Base-by-base conservation (phyloP, 1,140 invertebrate genomes). In the Nasonia longicornis region DNA sequence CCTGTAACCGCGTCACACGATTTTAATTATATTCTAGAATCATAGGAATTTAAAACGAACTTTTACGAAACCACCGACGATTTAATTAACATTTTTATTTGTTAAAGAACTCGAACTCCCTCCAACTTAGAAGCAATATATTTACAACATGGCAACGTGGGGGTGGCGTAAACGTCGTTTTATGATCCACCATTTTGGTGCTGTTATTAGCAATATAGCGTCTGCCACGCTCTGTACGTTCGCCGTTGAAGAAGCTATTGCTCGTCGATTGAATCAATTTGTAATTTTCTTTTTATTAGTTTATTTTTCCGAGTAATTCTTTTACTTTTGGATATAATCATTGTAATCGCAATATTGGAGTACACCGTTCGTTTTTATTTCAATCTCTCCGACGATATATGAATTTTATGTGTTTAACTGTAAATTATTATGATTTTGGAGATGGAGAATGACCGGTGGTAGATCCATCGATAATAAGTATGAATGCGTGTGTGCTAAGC, bases 401-500 rank as follows among this genome's bases (percentile, higher is more conserved):
- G 35, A 76, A 70, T 52, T 52, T 69, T 35, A 22, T 75, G 52
- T 82, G 14, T 82, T 70, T 77, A 74, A 72, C 63, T 74, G 69
- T 67, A 78, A 82, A 74, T 82, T 82, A 82, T 84, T 79, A 80
- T 85, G 79, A 81, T 84, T 82, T 82, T 84, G 80, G 79, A 83
- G 85, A 80, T 84, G 83, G 83, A 85, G 84, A 72, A 87, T 85
- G 85, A 87, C 81, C 81, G 86, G 80, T 89, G 88, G 84, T 88
- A 82, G 85, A 88, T 84, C 87, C 85, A 88, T 85, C 85, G 85
- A 84, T 86, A 81, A 73, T 78, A 84, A 87, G 88, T 89, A 89
- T 91, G 89, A 90, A 89, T 90, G 90, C 87, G 84, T 86, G 87
- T 87, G 89, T 88, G 89, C 85, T 87, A 86, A 86, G 87, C 84